Evolutionary conservation across 2,797 vertebrate genomes (phyloP).

Genomic region (Rhinichthys osculus): DNA sequence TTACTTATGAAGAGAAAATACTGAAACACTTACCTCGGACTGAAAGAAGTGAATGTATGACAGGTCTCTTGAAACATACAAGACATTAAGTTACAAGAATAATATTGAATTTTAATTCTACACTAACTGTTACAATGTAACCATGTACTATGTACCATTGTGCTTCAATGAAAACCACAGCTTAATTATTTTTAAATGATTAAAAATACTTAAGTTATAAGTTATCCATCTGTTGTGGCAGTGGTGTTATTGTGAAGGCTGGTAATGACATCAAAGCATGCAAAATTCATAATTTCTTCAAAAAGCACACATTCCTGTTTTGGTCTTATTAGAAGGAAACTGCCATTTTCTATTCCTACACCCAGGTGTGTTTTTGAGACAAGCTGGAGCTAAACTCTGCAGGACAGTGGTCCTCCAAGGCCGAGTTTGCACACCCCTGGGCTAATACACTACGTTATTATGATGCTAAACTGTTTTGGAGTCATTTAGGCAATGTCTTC

Average conservation of each 20-base stretch:
- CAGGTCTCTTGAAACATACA: neutral
- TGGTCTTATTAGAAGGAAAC: neutral
- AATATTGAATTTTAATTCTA: neutral
- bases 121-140: neutral
- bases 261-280: neutral
- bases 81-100: neutral
- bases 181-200: neutral
- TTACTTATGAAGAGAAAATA: neutral
- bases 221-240: neutral
- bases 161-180: neutral
- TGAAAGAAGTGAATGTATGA: neutral
- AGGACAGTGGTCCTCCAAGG: too few relatives aligned
- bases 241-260: neutral
- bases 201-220: neutral
- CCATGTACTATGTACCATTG: too few relatives aligned
- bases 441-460: neutral
- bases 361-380: too few relatives aligned
- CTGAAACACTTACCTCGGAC: neutral
- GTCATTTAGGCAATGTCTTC: neutral
- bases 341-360: too few relatives aligned
- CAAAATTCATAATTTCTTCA: neutral
- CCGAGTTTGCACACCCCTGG: too few relatives aligned
- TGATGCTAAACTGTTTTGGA: neutral
- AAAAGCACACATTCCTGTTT: neutral
- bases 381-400: neutral